These are phyloP conservation scores for Unio pictorum DNA, from an alignment of 2,888 invertebrate species.

Conservation along the genomic window DNA sequence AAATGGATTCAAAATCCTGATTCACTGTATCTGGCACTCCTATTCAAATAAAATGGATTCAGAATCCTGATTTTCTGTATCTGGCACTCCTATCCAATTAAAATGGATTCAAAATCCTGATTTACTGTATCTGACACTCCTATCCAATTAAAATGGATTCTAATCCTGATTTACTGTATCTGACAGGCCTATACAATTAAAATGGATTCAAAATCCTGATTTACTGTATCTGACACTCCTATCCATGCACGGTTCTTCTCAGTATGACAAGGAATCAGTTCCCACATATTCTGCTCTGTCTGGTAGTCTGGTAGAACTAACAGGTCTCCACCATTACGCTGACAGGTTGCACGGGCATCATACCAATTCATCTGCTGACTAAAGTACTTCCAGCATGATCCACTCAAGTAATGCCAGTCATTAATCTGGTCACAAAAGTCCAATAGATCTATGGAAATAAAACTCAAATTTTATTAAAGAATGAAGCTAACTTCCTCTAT, in stretches of 20 bases:
- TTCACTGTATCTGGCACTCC: no score
- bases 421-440: slow-evolving; percentile 45
- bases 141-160: background rate
- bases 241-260: slow-evolving; percentile 42
- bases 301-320: slow-evolving; percentile 25
- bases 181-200: no score
- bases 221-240: slow-evolving; percentile 52
- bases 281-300: slow-evolving; percentile 26
- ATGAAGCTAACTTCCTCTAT: no score
- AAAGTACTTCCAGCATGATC: slow-evolving; percentile 44
- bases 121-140: no score
- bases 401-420: slow-evolving; percentile 42
- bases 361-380: slow-evolving; percentile 35
- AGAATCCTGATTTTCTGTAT: slow-evolving; percentile 36
- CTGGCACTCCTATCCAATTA: slow-evolving; percentile 48
- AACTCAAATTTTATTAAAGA: no score
- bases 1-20: no score
- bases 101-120: background rate
- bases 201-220: slow-evolving; percentile 1
- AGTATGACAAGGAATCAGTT: slow-evolving; percentile 35
- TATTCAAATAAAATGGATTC: no score
- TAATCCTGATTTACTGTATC: no score
- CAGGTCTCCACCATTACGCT: slow-evolving; percentile 34
- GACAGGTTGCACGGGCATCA: slow-evolving; percentile 42
- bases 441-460: slow-evolving; percentile 25